phyloP scores from a whole-genome alignment of 2,113 vertebrate genomes.

The Progne subis region DNA sequence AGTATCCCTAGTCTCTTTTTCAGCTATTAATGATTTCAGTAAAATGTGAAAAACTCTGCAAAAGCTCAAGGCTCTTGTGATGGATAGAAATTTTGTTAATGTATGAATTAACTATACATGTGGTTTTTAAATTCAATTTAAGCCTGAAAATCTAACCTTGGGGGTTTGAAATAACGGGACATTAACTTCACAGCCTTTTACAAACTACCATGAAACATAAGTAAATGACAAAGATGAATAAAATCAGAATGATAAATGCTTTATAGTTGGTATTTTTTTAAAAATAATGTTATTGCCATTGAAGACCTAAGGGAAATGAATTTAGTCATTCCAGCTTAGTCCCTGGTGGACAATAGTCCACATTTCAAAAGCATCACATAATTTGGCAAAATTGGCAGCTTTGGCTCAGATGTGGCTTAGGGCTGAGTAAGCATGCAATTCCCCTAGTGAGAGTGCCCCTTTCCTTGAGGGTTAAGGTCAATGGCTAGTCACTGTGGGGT shows the following conservation, averaged over 20 bases:
- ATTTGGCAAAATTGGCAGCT: conserved; percentile 70
- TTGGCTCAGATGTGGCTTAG: conserved; percentile 30
- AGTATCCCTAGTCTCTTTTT: not conserved
- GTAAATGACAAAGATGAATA: conserved; percentile 64
- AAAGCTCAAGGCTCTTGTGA: conserved; percentile 46
- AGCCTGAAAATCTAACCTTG: conserved; percentile 61
- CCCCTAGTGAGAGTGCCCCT: conserved; percentile 57
- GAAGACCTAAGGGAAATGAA: conserved; percentile 70
- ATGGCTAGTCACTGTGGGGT: conserved; percentile 39
- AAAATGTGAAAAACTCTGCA: conserved; percentile 34
- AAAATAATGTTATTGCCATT: conserved; percentile 64
- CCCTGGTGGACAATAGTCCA: conserved; percentile 47
- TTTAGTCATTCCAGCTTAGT: conserved; percentile 54
- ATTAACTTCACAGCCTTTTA: conserved; percentile 69
- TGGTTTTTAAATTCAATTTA: conserved; percentile 72
- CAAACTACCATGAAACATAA: conserved; percentile 67
- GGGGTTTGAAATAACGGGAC: conserved; percentile 70
- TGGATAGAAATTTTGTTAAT: conserved; percentile 62
- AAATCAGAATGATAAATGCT: conserved; percentile 58
- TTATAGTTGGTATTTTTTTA: conserved; percentile 54
- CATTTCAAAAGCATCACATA: conserved; percentile 65
- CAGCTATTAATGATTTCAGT: conserved; percentile 16
- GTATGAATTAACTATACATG: conserved; percentile 65
- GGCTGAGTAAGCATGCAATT: conserved; percentile 53
- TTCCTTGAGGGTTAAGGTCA: conserved; percentile 65